These are phyloP conservation scores for Lanius collurio DNA, from an alignment of 2,113 vertebrate genomes.

Conservation along the genomic window DNA sequence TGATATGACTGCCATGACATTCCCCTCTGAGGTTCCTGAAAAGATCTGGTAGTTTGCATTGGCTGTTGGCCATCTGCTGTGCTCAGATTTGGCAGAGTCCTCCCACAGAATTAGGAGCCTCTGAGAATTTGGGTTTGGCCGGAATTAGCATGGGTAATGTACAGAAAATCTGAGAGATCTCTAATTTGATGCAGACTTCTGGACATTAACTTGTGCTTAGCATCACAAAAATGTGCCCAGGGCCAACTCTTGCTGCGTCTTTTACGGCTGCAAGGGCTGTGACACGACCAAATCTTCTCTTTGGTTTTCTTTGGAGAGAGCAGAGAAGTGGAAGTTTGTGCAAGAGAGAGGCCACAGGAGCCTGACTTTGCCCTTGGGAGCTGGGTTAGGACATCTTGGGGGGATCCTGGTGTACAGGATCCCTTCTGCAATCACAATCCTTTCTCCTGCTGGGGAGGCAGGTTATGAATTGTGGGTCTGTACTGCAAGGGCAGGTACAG, in stretches of 20 bases:
- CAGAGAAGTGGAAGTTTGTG: neutral
- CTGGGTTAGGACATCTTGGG: neutral
- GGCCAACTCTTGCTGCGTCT: neutral
- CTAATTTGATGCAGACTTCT: constrained; percentile 27
- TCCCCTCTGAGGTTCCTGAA: constrained; percentile 13
- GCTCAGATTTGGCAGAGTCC: constrained; percentile 8
- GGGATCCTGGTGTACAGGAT: neutral
- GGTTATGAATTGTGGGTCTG: neutral
- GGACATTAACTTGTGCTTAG: neutral
- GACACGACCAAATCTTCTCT: neutral
- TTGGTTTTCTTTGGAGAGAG: neutral
- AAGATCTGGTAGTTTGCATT: neutral
- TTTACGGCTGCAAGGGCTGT: neutral
- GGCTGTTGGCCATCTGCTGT: constrained; percentile 4
- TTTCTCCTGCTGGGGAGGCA: neutral
- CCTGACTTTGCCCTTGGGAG: neutral
- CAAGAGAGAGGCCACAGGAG: neutral
- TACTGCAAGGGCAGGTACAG: neutral
- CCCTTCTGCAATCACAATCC: neutral
- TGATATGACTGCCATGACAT: neutral
- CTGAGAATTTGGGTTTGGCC: constrained; percentile 30
- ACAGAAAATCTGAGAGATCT: neutral
- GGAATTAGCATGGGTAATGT: neutral
- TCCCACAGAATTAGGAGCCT: constrained; percentile 1
- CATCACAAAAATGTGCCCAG: neutral